These are phyloP conservation scores for Melanotaenia pygmaea DNA, from an alignment of 2,797 vertebrate genomes.

Conservation along the genomic window DNA sequence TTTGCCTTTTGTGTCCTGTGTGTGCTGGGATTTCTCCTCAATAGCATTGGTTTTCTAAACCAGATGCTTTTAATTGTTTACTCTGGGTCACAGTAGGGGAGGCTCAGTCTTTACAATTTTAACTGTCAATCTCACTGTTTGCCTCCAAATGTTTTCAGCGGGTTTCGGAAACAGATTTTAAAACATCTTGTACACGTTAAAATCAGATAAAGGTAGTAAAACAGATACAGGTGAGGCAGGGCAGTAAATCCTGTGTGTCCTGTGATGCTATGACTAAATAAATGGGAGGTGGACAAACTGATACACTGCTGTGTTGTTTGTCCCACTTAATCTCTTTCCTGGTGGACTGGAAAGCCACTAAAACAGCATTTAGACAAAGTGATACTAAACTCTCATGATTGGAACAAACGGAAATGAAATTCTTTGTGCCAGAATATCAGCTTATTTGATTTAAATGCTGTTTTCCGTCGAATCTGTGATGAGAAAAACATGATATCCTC, in stretches of 20 bases:
- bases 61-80: conserved; percentile 7
- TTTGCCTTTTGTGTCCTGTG: not conserved
- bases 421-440: conserved; percentile 15
- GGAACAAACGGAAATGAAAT: conserved; percentile 41
- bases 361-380: conserved; percentile 24
- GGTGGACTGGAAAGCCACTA: conserved; percentile 15
- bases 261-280: not conserved
- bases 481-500: conserved; percentile 5
- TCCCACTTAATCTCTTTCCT: conserved; percentile 35
- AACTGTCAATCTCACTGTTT: not conserved
- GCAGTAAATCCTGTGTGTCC: not conserved
- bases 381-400: conserved; percentile 23
- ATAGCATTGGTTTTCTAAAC: too few species aligned
- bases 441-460: conserved; percentile 22
- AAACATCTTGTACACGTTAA: conserved; percentile 4
- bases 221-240: conserved; percentile 1
- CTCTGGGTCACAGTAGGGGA: conserved; percentile 9
- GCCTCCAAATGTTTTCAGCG: conserved; percentile 5
- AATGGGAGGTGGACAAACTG: conserved; percentile 29
- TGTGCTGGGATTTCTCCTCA: not conserved
- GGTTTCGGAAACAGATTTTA: conserved; percentile 10
- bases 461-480: conserved; percentile 1
- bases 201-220: not conserved
- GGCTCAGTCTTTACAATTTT: not conserved
- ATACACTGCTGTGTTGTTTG: conserved; percentile 27